Evolutionary conservation across 2,113 vertebrate genomes (phyloP).

Genomic region (Bombycilla garrulus): DNA sequence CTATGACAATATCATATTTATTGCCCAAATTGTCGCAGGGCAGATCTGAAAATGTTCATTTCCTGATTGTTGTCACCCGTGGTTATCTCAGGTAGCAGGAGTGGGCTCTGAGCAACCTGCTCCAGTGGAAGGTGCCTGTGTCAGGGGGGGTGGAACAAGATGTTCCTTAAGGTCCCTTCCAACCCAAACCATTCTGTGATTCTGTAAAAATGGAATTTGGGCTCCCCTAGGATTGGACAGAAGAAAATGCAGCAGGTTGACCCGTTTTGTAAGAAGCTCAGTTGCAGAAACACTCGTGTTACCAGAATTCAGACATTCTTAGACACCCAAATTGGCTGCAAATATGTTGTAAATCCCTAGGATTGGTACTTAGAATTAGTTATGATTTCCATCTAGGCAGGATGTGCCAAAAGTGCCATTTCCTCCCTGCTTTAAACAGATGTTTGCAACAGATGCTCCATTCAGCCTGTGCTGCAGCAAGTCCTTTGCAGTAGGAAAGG

Average conservation of each 20-base stretch:
- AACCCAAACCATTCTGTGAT: neutral
- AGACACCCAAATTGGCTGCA: neutral
- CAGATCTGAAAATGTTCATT: neutral
- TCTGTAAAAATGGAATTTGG: neutral
- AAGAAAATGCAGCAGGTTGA: neutral
- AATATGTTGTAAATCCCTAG: neutral
- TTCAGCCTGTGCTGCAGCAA: neutral
- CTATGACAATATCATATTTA: fast-evolving
- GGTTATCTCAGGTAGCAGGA: neutral
- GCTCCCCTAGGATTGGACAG: neutral
- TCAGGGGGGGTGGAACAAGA: neutral
- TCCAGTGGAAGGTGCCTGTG: neutral
- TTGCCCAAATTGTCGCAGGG: neutral
- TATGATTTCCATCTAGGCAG: neutral
- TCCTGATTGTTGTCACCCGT: neutral
- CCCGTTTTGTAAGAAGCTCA: neutral
- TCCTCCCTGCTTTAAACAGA: neutral
- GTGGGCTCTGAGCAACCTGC: neutral
- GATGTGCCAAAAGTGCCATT: neutral
- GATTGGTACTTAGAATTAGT: neutral
- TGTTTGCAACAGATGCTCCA: neutral
- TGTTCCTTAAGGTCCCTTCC: neutral
- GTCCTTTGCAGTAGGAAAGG: neutral
- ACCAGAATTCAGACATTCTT: neutral
- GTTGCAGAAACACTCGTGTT: neutral